A percentile compares a stretch with the other conserved stretches of the same genome.
Conservation (phyloP, 1,140 invertebrate species). For the Thereuonema tuberculata region DNA sequence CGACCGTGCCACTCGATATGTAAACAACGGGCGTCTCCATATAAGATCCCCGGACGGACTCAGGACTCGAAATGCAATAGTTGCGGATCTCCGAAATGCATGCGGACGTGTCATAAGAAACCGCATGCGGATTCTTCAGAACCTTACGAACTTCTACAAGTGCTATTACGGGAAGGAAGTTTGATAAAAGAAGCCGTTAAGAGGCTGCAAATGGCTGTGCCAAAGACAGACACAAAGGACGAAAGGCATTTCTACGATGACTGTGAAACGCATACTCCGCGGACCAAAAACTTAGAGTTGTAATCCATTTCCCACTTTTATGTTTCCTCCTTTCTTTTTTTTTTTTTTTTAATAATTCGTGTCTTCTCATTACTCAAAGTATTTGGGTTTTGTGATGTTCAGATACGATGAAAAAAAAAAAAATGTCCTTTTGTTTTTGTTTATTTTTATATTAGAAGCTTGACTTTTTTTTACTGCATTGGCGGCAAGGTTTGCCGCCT, state of each 20-base stretch:
- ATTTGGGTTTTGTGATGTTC: no score
- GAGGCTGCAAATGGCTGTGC: conserved; percentile 40
- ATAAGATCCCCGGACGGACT: conserved; percentile 38
- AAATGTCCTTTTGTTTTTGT: no score
- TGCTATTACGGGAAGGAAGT: conserved; percentile 44
- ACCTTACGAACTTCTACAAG: conserved; percentile 50
- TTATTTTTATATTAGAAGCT: no score
- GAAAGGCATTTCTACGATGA: conserved; percentile 35
- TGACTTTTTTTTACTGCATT: no score
- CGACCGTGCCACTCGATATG: conserved; percentile 31
- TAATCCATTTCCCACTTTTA: background rate
- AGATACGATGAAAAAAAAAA: no score
- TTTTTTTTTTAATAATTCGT: background rate
- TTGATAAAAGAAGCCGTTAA: conserved; percentile 56
- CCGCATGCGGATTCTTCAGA: conserved; percentile 31
- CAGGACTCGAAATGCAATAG: conserved; percentile 18
- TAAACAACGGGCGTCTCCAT: conserved; percentile 43
- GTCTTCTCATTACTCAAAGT: no score
- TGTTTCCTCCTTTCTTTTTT: background rate
- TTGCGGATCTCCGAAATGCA: conserved; percentile 16
- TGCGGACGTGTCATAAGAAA: conserved; percentile 9
- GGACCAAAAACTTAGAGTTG: background rate
- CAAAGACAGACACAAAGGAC: conserved; percentile 16
- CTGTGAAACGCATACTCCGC: background rate
- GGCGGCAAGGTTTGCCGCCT: no score